These are phyloP conservation scores for Synaphobranchus kaupii DNA, from an alignment of 2,797 vertebrate genomes.

Conservation along the genomic window DNA sequence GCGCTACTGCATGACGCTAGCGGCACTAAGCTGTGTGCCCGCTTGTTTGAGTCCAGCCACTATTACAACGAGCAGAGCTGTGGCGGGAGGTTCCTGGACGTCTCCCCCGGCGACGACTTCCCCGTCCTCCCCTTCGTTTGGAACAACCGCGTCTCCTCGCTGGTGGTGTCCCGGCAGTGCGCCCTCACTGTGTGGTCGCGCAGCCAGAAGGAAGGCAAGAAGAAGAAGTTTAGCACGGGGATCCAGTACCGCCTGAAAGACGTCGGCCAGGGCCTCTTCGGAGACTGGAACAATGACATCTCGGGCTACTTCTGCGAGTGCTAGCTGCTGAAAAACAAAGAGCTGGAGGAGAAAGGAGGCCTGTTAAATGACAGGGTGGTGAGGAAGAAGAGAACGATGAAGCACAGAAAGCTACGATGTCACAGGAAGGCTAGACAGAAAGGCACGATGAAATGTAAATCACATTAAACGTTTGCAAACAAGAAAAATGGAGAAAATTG, in stretches of 20 bases:
- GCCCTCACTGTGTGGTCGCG: slow-evolving; percentile 67
- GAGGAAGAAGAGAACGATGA: background rate
- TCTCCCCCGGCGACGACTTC: slow-evolving; percentile 45
- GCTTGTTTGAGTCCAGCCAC: slow-evolving; percentile 64
- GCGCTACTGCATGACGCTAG: slow-evolving; percentile 12
- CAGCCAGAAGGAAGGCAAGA: slow-evolving; percentile 55
- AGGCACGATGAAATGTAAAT: background rate
- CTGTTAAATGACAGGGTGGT: background rate
- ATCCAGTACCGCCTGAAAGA: slow-evolving; percentile 68
- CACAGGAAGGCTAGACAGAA: background rate
- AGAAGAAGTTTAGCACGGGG: slow-evolving; percentile 42
- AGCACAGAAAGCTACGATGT: background rate
- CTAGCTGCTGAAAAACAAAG: slow-evolving; percentile 9
- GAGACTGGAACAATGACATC: slow-evolving; percentile 70
- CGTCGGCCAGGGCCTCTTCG: slow-evolving; percentile 57
- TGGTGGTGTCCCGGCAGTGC: slow-evolving; percentile 70
- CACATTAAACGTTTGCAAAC: background rate
- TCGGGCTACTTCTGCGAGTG: slow-evolving; percentile 69
- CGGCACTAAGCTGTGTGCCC: slow-evolving; percentile 65
- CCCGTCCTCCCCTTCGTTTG: slow-evolving; percentile 64
- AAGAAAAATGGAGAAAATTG: background rate
- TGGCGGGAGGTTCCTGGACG: slow-evolving; percentile 40
- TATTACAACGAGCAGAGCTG: slow-evolving; percentile 74
- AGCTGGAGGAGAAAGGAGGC: background rate
- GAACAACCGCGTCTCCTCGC: slow-evolving; percentile 58